Percentiles rank a stretch among this genome's conserved stretches.
These are phyloP conservation scores for Subacronicta megacephala DNA, from an alignment of 2,888 invertebrate genomes.

Conservation along the genomic window DNA sequence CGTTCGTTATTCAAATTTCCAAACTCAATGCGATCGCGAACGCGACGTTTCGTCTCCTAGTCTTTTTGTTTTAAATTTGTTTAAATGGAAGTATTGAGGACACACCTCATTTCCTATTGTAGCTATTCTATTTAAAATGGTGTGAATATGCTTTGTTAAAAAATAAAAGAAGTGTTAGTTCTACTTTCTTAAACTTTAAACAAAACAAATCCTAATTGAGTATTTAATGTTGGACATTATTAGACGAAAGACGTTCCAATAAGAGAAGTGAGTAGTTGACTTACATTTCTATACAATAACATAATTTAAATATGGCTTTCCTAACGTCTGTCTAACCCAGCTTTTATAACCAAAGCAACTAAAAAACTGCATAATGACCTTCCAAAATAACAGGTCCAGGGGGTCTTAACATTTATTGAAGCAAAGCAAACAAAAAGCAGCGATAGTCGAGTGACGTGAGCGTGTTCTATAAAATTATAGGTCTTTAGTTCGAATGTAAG, in stretches of 20 bases:
- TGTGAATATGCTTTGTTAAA: conserved; percentile 85
- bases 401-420: conserved; percentile 19
- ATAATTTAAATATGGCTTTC: conserved; percentile 10
- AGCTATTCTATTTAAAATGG: conserved; percentile 80
- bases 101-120: conserved; percentile 84
- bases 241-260: conserved; percentile 52
- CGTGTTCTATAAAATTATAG: too few species aligned
- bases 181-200: conserved; percentile 82
- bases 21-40: conserved; percentile 82
- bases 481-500: too few species aligned
- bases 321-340: conserved; percentile 32
- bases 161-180: conserved; percentile 86
- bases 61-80: conserved; percentile 76
- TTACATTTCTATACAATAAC: conserved; percentile 38
- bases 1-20: conserved; percentile 74
- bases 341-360: conserved; percentile 30
- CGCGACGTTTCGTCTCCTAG: conserved; percentile 84
- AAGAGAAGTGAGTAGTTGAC: conserved; percentile 55
- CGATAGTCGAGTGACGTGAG: too few species aligned
- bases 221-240: conserved; percentile 58
- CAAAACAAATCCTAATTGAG: conserved; percentile 68
- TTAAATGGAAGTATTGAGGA: conserved; percentile 86
- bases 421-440: conserved; percentile 1
- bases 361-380: conserved; percentile 33
- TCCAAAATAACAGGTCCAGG: conserved; percentile 42